Conservation (phyloP, 2,113 vertebrate species). For the Dicentrarchus labrax region DNA sequence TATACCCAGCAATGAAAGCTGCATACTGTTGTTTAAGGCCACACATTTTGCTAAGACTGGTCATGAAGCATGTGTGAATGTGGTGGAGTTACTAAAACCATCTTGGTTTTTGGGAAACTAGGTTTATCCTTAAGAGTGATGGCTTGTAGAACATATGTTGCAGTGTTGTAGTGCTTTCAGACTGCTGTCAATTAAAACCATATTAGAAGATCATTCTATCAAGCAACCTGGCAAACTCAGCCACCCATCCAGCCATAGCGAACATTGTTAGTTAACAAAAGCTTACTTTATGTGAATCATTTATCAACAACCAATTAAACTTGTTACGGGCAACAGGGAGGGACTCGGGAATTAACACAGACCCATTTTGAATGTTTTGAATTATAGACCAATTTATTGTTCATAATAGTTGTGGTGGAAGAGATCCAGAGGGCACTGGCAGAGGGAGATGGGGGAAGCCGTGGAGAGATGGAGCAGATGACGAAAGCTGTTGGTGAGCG, state of each 20-base stretch:
- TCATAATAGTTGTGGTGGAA: too few relatives aligned
- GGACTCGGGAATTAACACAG: too few relatives aligned
- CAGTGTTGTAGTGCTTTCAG: background rate
- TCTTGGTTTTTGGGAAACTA: background rate
- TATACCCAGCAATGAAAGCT: background rate
- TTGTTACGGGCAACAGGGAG: too few relatives aligned
- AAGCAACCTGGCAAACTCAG: constrained; percentile 5
- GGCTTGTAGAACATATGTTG: background rate
- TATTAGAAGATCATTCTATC: background rate
- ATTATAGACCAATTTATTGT: too few relatives aligned
- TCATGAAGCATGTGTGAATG: background rate
- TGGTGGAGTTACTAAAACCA: background rate
- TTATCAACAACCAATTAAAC: background rate
- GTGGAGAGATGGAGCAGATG: too few relatives aligned
- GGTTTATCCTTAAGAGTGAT: background rate
- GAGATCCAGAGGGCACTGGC: too few relatives aligned
- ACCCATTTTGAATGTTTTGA: too few relatives aligned
- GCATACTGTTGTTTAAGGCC: background rate
- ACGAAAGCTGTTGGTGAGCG: too few relatives aligned
- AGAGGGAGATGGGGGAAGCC: too few relatives aligned
- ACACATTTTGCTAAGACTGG: background rate
- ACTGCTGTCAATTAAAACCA: constrained; percentile 9
- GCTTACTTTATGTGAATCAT: background rate
- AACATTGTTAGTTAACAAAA: background rate
- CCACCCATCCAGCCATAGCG: background rate